Evolutionary conservation across 2,888 invertebrate species (phyloP), one percentile per base, ranked within the genome.

Genomic region (Phaedon cochleariae): DNA sequence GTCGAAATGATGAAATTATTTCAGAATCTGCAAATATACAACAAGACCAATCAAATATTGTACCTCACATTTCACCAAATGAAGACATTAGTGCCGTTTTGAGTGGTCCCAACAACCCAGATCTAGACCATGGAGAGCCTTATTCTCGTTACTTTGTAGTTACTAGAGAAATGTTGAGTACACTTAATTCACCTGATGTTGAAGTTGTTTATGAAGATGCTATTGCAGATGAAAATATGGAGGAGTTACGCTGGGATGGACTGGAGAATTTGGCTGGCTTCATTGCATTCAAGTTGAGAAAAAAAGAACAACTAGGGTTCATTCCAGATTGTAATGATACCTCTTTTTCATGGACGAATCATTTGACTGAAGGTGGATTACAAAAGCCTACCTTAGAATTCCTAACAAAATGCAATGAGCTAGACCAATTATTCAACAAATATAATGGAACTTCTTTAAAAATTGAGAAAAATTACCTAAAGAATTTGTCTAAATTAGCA

Each of bases 211-310:
- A 7, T 31, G 17, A 55, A 20, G 45, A 55, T 10, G 18, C 20
- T 37, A 37, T 20, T 45, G 37, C 15, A 41, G 45, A 48, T 57
- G 46, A 57, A 17, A 41, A 22, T 48, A 4, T 41, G 41, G 48
- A 58, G 57, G 66, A 72, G 45, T 26, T 71, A 31, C 15, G 53
- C 22, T 72, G 64, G 67, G 73, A 73, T 65, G 73, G 69, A 41
- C 62, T 74, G 46, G 71, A 75, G 66, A 73, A 73, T 65, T 61
- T 73, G 51, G 67, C 69, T 15, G 74, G 72, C 4, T 76, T 68
- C 60, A 72, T 74, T 52, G 65, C 73, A 31, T 66, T 71, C 59
- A 68, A 71, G 67, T 59, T 72, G n/a, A 64, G 67, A 54, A 65
- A 68, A 31, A 67, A 34, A 45, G 65, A 66, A 55, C 66, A 62